Percentiles rank a stretch among this genome's conserved stretches.
Conservation (phyloP, 1,140 invertebrate species). For the Cydia fagiglandana region DNA sequence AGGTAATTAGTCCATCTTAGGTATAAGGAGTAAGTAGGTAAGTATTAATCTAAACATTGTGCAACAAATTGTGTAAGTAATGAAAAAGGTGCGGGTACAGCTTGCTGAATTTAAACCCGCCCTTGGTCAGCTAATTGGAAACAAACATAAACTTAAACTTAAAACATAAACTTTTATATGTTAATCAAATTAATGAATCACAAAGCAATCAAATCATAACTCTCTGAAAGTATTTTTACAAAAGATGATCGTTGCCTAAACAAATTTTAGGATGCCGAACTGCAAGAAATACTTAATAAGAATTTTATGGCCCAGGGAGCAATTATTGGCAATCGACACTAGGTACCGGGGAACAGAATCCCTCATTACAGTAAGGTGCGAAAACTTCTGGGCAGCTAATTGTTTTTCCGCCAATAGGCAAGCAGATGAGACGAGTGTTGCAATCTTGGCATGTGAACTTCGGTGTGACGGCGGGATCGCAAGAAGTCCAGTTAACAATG, state of each 20-base stretch:
- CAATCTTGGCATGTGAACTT: conserved; percentile 21
- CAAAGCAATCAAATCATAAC: too few relatives aligned
- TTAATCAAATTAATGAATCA: neutral
- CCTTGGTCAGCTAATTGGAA: too few relatives aligned
- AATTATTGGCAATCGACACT: conserved; percentile 21
- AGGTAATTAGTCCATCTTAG: too few relatives aligned
- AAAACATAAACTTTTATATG: neutral
- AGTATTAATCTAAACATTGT: too few relatives aligned
- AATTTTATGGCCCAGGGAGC: neutral
- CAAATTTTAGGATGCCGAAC: too few relatives aligned
- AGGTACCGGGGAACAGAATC: conserved; percentile 9
- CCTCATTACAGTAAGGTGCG: conserved; percentile 23
- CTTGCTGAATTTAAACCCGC: too few relatives aligned
- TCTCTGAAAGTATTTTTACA: too few relatives aligned
- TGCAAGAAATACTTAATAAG: neutral
- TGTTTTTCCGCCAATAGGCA: conserved; percentile 8
- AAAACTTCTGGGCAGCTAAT: conserved; percentile 5
- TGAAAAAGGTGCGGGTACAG: too few relatives aligned
- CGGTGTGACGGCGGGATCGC: neutral
- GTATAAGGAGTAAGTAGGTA: too few relatives aligned
- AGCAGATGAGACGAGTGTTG: conserved; percentile 25
- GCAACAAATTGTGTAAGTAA: too few relatives aligned
- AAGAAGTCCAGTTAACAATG: conserved; percentile 17
- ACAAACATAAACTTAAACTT: too few relatives aligned
- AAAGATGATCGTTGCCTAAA: too few relatives aligned